These are phyloP conservation scores for Myotis findleyi DNA, from an alignment of 2,797 vertebrate species.

Conservation along the genomic window DNA sequence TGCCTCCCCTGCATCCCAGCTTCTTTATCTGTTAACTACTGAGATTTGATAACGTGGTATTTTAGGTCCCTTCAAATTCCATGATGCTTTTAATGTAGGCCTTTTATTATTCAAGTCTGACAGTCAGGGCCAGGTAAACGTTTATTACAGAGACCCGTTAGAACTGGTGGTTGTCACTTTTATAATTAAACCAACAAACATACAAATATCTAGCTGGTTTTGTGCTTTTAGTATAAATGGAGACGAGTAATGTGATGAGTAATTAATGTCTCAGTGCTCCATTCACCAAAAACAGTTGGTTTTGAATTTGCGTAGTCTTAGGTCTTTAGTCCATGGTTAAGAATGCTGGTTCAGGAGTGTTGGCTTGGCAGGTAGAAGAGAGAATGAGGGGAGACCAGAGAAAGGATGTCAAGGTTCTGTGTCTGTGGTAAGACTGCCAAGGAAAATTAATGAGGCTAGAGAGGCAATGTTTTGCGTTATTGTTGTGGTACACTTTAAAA, in stretches of 20 bases:
- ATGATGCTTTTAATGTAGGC: not conserved
- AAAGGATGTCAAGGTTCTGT: not conserved
- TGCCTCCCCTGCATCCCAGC: not conserved
- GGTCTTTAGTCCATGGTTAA: not conserved
- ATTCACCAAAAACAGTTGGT: not conserved
- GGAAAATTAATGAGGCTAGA: not conserved
- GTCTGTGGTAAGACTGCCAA: not conserved
- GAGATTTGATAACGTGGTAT: not conserved
- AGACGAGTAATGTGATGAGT: not conserved
- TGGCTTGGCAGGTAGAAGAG: not conserved
- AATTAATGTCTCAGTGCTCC: not conserved
- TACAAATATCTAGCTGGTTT: not conserved
- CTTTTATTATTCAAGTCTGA: conserved; percentile 2
- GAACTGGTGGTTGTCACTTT: conserved; percentile 19
- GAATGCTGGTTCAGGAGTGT: not conserved
- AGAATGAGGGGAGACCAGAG: not conserved
- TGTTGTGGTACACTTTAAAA: conserved; percentile 1
- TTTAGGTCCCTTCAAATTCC: conserved; percentile 31
- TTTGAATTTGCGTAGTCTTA: not conserved
- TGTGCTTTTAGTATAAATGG: conserved; percentile 46
- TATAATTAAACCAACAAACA: not conserved
- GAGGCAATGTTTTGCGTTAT: not conserved
- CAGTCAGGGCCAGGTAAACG: not conserved
- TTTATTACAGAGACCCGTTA: not conserved
- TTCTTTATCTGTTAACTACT: not conserved